phyloP scores from a whole-genome alignment of 2,113 vertebrate species.

The Alethe castanea region DNA sequence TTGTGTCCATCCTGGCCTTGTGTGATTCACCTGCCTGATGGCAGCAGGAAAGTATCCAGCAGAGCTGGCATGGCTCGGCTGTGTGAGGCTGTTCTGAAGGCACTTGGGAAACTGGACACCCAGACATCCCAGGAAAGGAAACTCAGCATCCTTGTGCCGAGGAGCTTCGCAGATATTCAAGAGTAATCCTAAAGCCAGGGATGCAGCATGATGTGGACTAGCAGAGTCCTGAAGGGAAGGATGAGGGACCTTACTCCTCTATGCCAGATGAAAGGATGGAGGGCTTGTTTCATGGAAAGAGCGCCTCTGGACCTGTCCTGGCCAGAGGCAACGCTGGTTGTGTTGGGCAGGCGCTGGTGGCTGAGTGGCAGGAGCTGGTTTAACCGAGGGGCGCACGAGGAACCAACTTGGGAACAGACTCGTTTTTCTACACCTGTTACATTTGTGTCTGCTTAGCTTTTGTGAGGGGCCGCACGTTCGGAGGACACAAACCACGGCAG shows the following conservation, averaged over 20 bases:
- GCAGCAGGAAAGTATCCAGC: not conserved
- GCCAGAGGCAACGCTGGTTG: fast-evolving
- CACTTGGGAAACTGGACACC: fast-evolving
- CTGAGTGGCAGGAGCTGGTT: not conserved
- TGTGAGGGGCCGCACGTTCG: fast-evolving
- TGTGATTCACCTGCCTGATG: not conserved
- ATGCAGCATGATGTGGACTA: fast-evolving
- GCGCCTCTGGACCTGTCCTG: not conserved
- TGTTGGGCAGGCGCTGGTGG: not conserved
- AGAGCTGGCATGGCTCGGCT: not conserved
- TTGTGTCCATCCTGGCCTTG: not conserved
- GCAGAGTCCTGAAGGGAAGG: not conserved
- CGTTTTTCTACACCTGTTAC: fast-evolving
- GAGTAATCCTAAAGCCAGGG: not conserved
- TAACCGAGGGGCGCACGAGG: fast-evolving
- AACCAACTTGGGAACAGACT: not conserved
- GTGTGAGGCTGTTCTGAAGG: not conserved
- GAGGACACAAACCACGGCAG: fast-evolving
- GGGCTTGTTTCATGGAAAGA: not conserved
- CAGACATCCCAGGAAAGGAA: fast-evolving
- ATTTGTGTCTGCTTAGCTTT: fast-evolving
- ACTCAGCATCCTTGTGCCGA: fast-evolving
- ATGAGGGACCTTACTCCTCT: not conserved
- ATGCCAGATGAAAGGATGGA: fast-evolving
- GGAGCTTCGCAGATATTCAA: not conserved